Evolutionary conservation across 2,797 vertebrate genomes (phyloP).

Genomic region (Acanthurus lineatus): DNA sequence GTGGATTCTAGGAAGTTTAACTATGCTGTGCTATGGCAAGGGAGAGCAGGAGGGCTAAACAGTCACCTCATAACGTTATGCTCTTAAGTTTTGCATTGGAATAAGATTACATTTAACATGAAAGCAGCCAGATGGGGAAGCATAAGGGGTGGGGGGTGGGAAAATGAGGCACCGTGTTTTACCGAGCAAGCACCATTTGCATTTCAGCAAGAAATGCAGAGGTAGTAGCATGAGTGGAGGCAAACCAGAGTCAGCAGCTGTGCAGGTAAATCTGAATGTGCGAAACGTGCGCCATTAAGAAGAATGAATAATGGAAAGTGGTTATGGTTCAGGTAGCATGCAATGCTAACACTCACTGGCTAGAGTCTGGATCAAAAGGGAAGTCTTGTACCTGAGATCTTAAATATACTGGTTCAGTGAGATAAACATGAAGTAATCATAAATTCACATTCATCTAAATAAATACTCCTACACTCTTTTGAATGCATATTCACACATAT

Average conservation of each 20-base stretch:
- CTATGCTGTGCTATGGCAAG: not conserved
- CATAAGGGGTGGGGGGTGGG: not conserved
- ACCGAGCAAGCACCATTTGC: conserved; percentile 46
- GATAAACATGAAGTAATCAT: conserved; percentile 21
- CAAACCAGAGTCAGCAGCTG: conserved; percentile 56
- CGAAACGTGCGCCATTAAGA: conserved; percentile 58
- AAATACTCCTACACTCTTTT: conserved; percentile 4
- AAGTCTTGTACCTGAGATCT: conserved; percentile 26
- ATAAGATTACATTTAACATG: conserved; percentile 32
- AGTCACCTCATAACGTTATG: not conserved
- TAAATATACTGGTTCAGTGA: conserved; percentile 13
- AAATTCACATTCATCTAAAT: conserved; percentile 27
- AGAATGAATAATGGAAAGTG: conserved; percentile 63
- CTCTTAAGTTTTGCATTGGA: conserved; percentile 3
- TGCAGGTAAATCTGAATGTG: conserved; percentile 53
- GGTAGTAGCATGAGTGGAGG: conserved; percentile 26
- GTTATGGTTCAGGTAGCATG: conserved; percentile 48
- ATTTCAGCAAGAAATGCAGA: conserved; percentile 51
- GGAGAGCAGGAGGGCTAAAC: not conserved
- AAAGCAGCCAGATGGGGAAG: conserved; percentile 29
- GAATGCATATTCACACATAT: not conserved
- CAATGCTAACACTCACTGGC: conserved; percentile 21
- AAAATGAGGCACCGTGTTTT: conserved; percentile 40
- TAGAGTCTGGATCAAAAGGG: conserved; percentile 48
- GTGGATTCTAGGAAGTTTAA: not conserved